Evolutionary conservation across 2,113 vertebrate species (phyloP), one percentile per base, ranked within the genome.

Genomic region (Montifringilla adamsi): DNA sequence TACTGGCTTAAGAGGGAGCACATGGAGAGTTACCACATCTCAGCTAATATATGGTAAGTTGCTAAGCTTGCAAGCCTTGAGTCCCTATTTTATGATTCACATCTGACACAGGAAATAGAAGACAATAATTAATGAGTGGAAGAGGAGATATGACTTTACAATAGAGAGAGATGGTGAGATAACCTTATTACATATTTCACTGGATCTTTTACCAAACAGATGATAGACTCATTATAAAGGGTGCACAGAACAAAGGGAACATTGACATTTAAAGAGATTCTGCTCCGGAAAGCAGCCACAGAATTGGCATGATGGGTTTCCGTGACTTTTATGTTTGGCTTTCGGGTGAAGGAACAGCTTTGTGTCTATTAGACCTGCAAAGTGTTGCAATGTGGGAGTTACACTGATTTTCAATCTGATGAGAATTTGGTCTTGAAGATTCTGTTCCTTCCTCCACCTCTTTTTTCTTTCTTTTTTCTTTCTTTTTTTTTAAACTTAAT

Each of bases 81-180:
- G 82, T 84, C 86, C 62, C 70, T 90, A 26, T 92, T 92, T 92
- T 95, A 90, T 90, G 92, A 96, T 93, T 94, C 72, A 82, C 86
- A 87, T 87, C 70, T 94, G 85, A 87, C 93, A 89, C 49, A 33
- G 92, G 96, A 96, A 96, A 93, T 95, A 80, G 88, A 90, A 95
- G 96, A 94, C 90, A 93, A 94, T 95, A 96, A 96, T 94, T 95
- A 97, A 95, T 80, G 90, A 84, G 82, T 95, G 90, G 92, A 96
- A 93, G 88, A 95, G 76, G 66, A 89, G 95, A 86, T 96, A 95
- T 0, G 37, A 70, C 76, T 92, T 94, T 95, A 95, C 95, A 95
- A 96, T 90, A 92, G 94, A 58, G 28, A 77, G 79, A 97, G 94
- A 96, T 96, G 83, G 66, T 76, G 76, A 95, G 95, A 95, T 95